phyloP scores from a whole-genome alignment of 2,113 vertebrate species.

The Tauraco erythrolophus region DNA sequence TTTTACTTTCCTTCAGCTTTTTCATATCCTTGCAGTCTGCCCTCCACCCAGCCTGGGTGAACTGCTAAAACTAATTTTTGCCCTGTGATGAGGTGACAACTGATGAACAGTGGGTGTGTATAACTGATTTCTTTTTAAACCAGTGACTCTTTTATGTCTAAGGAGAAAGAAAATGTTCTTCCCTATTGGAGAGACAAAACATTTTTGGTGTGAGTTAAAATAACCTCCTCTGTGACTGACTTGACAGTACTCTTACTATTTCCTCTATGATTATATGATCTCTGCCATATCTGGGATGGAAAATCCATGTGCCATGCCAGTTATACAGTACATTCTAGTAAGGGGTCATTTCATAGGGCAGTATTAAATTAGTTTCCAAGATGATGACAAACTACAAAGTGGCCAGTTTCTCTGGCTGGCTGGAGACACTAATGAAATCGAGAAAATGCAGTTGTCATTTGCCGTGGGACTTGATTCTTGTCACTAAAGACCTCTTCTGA shows the following conservation, averaged over 20 bases:
- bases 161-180: not conserved
- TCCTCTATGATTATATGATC: conserved; percentile 48
- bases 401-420: conserved; percentile 12
- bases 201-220: not conserved
- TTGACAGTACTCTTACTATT: conserved; percentile 6
- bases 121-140: conserved; percentile 34
- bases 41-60: not conserved
- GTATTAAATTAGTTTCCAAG: conserved; percentile 56
- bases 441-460: conserved; percentile 49
- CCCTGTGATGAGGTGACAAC: conserved; percentile 2
- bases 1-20: not conserved
- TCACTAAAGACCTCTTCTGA: conserved; percentile 29
- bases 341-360: conserved; percentile 42
- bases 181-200: not conserved
- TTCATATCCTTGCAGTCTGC: not conserved
- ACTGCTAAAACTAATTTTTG: conserved; percentile 40
- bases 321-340: conserved; percentile 41
- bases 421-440: conserved; percentile 49
- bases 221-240: conserved; percentile 29
- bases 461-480: conserved; percentile 37
- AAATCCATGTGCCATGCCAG: conserved; percentile 35
- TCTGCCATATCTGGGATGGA: conserved; percentile 41
- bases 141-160: not conserved
- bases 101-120: conserved; percentile 6
- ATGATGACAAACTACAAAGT: conserved; percentile 39